These are phyloP conservation scores for Isaurus tuberculatus DNA, from an alignment of 92 coral and sea anemone genomes.

Conservation along the genomic window DNA sequence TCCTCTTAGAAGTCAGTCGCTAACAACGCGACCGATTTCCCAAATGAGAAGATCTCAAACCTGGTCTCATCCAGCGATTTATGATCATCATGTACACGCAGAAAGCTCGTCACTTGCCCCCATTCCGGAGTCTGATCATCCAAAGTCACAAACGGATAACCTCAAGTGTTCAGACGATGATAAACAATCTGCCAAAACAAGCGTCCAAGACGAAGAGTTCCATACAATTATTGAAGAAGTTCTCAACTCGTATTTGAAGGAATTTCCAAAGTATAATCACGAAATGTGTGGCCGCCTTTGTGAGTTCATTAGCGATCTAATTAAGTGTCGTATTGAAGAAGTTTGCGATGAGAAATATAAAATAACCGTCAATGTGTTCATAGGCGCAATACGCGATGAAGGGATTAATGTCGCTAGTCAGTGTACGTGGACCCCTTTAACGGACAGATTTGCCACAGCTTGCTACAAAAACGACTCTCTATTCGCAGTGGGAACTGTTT, in stretches of 20 bases:
- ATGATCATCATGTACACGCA: background rate
- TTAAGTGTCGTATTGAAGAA: slow-evolving; percentile 69
- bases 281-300: slow-evolving; percentile 64
- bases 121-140: slow-evolving; percentile 20
- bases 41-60: slow-evolving; percentile 22
- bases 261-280: slow-evolving; percentile 72
- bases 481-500: slow-evolving; percentile 82
- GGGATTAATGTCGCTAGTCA: slow-evolving; percentile 79
- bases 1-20: slow-evolving; percentile 19
- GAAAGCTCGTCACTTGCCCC: slow-evolving; percentile 32
- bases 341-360: slow-evolving; percentile 62
- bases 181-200: slow-evolving; percentile 24
- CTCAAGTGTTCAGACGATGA: background rate
- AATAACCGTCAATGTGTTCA: slow-evolving; percentile 72
- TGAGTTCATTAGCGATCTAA: slow-evolving; percentile 69
- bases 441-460: slow-evolving; percentile 80
- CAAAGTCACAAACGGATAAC: background rate
- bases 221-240: slow-evolving; percentile 67
- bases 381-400: slow-evolving; percentile 73
- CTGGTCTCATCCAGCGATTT: slow-evolving; percentile 9
- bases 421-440: slow-evolving; percentile 74
- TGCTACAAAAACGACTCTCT: slow-evolving; percentile 68
- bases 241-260: slow-evolving; percentile 65
- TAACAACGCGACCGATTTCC: background rate
- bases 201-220: slow-evolving; percentile 66